Evolutionary conservation across 2,888 invertebrate genomes (phyloP), one percentile per base, ranked within the genome.

Genomic region (Agriotes lineatus): DNA sequence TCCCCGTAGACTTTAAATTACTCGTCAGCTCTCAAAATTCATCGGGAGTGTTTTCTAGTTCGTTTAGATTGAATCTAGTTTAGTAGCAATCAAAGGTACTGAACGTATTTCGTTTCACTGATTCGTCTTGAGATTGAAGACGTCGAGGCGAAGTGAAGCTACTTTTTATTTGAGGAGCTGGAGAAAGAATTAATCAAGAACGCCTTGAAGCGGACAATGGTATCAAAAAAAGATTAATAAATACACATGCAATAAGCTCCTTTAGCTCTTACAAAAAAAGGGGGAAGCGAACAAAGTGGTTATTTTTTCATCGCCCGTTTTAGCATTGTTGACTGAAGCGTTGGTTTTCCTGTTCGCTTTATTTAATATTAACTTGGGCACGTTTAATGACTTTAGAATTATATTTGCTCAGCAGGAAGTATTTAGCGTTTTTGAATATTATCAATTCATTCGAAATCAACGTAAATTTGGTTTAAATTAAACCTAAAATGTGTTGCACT

Each of bases 61-160:
- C 58, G 57, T 68, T 68, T 64, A 56, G 64, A 69, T 60, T 65
- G 35, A 64, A 69, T 69, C 64, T 69, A 65, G 69, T 64, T 65
- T 59, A 60, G 54, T 65, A 42, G 68, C 64, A 64, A 69, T 69
- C 64, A 69, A 52, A 69, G 69, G 56, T 42, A 57, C 57, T 57
- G 48, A 63, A 62, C 68, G 68, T 63, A 66, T 60, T 66, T 66
- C 66, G 59, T 66, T 54, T 59, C 66, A 54, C 37, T 66, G 59
- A 66, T 66, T 66, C 66, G 66, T 39, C 66, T 52, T 52, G 68
- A 68, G 58, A 67, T 67, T 67, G 61, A 56, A 57, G 63, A 58
- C 58, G 48, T 37, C 50, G 63, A 60, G 20, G 69, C 60, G 64
- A 54, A 63, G 54, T 58, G 61, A 68, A 52, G 58, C 42, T 68